phyloP scores from a whole-genome alignment of 1,140 invertebrate species.

The Heliconius congener region DNA sequence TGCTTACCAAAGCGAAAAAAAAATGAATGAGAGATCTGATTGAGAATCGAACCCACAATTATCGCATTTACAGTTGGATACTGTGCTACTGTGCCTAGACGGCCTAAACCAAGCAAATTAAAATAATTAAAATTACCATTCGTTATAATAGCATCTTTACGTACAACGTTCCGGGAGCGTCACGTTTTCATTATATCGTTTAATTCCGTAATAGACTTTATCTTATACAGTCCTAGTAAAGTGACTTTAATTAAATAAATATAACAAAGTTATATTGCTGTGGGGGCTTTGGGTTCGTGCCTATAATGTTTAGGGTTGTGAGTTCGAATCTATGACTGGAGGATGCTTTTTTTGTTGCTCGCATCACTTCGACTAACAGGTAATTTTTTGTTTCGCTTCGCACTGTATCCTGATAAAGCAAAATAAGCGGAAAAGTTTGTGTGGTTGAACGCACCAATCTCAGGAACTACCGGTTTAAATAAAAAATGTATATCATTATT shows the following conservation, averaged over 20 bases:
- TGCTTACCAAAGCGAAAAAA: too few species aligned
- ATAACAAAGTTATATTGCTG: background rate
- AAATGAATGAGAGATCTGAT: too few species aligned
- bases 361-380: too few species aligned
- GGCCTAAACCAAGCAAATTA: background rate
- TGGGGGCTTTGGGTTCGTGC: background rate
- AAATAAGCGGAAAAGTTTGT: too few species aligned
- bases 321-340: background rate
- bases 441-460: too few species aligned
- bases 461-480: too few species aligned
- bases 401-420: too few species aligned
- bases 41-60: too few species aligned
- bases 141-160: background rate
- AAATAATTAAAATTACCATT: slow-evolving; percentile 8
- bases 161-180: slow-evolving; percentile 1
- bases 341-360: background rate
- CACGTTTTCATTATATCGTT: slow-evolving; percentile 11
- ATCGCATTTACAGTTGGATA: background rate
- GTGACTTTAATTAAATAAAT: slow-evolving; percentile 29
- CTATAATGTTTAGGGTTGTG: background rate
- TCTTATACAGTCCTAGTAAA: slow-evolving; percentile 21
- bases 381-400: too few species aligned
- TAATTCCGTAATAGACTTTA: slow-evolving; percentile 23
- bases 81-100: background rate
- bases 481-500: too few species aligned